phyloP scores from a whole-genome alignment of 2,888 invertebrate genomes.

The Uloborus plumipes region DNA sequence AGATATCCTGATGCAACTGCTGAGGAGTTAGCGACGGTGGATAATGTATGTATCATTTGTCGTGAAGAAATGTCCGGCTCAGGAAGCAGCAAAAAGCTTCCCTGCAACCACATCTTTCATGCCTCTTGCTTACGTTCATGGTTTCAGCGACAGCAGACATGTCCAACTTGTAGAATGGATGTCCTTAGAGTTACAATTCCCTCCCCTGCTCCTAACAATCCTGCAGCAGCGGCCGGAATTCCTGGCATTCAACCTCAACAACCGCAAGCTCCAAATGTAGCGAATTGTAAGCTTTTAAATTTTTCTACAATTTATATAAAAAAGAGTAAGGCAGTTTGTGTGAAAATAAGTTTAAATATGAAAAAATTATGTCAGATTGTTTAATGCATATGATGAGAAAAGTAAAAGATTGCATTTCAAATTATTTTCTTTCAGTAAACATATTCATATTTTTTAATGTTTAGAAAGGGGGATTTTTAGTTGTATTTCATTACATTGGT shows the following conservation, averaged over 20 bases:
- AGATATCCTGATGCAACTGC: conserved; percentile 91
- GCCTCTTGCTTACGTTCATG: conserved; percentile 96
- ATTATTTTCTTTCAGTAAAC: too few species aligned
- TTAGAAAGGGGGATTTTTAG: too few species aligned
- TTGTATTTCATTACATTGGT: too few species aligned
- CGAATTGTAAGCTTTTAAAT: conserved; percentile 40
- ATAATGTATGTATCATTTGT: conserved; percentile 99
- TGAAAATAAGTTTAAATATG: too few species aligned
- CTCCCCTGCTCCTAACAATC: conserved; percentile 24
- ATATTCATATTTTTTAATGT: too few species aligned
- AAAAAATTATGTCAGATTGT: too few species aligned
- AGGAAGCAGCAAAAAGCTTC: conserved; percentile 88
- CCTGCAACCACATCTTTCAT: conserved; percentile 99
- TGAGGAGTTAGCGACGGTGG: conserved; percentile 90
- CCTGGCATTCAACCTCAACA: conserved; percentile 63
- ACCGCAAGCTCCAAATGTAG: conserved; percentile 50
- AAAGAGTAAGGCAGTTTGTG: too few species aligned
- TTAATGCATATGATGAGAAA: too few species aligned
- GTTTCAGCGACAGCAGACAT: conserved; percentile 99
- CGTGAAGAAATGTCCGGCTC: conserved; percentile 81
- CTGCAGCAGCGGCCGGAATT: conserved; percentile 15
- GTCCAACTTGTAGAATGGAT: conserved; percentile 97
- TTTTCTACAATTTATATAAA: too few species aligned
- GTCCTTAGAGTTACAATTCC: conserved; percentile 73
- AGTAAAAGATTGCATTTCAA: too few species aligned